These are phyloP conservation scores for Mimachlamys varia DNA, from an alignment of 2,888 invertebrate species.

Conservation along the genomic window DNA sequence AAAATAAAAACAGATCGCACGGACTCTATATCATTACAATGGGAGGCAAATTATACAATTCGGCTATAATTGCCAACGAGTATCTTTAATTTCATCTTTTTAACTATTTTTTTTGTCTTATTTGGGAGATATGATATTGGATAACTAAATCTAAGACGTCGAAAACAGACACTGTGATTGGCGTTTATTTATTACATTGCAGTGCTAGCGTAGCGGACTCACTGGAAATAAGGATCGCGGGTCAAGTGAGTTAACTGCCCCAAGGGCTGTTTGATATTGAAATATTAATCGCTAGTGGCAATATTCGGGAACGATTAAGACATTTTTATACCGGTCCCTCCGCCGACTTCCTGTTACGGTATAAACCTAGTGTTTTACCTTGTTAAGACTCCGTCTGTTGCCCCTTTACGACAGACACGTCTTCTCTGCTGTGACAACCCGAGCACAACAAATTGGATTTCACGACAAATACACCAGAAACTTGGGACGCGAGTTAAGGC, in stretches of 20 bases:
- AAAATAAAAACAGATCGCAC: not conserved
- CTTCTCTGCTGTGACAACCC: not conserved
- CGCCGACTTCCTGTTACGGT: conserved; percentile 3
- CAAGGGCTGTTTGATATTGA: conserved; percentile 3
- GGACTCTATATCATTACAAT: not conserved
- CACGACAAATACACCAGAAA: not conserved
- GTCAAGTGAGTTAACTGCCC: not conserved
- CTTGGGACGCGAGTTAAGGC: conserved; percentile 3
- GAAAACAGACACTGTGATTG: not conserved
- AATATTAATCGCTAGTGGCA: conserved; percentile 4
- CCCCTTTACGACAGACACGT: not conserved
- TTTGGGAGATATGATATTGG: not conserved
- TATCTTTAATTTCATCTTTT: not conserved
- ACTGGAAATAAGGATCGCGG: not conserved
- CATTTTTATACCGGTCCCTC: not conserved
- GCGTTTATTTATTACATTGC: not conserved
- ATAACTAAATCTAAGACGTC: not conserved
- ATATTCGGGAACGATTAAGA: not conserved
- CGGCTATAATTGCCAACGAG: not conserved
- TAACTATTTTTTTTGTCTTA: not conserved
- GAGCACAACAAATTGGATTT: not conserved
- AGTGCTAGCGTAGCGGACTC: not conserved
- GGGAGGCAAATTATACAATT: not conserved
- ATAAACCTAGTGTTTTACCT: conserved; percentile 7
- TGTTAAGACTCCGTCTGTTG: not conserved